Conservation (phyloP, 2,888 invertebrate species). For the Electrophaes corylata region DNA sequence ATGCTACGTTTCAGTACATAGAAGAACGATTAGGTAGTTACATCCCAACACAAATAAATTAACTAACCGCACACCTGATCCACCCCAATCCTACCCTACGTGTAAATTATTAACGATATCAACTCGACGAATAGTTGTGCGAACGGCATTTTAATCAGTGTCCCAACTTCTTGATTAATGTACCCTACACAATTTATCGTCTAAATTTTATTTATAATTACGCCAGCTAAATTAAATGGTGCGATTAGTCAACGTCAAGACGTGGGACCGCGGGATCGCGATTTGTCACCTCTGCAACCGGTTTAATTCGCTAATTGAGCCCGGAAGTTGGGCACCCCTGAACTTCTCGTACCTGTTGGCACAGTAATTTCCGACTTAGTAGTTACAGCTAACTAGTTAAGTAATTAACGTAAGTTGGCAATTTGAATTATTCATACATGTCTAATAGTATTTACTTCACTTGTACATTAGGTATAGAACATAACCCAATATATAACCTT, state of each 20-base stretch:
- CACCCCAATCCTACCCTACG: conserved; percentile 61
- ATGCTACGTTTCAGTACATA: neutral
- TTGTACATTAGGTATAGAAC: conserved; percentile 22
- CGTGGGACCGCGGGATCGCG: conserved; percentile 72
- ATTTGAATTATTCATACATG: conserved; percentile 59
- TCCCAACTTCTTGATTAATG: conserved; percentile 85
- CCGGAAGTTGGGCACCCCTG: conserved; percentile 69
- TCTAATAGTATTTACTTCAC: conserved; percentile 24
- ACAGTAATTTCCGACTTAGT: conserved; percentile 66
- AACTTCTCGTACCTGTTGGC: conserved; percentile 66
- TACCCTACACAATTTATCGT: conserved; percentile 79
- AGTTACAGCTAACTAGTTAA: conserved; percentile 56
- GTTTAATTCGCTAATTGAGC: conserved; percentile 81
- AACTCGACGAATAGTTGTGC: conserved; percentile 80
- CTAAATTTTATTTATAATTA: conserved; percentile 84
- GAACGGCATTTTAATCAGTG: conserved; percentile 85
- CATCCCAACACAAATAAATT: conserved; percentile 39
- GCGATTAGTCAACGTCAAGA: conserved; percentile 81
- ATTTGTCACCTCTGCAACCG: conserved; percentile 80
- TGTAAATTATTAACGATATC: conserved; percentile 83
- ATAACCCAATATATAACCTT: conserved; percentile 39
- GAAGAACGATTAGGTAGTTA: conserved; percentile 27
- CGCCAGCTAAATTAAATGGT: conserved; percentile 79
- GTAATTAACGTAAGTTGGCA: conserved; percentile 62
- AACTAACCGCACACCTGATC: conserved; percentile 67